Conservation (phyloP, 2,113 vertebrate genomes). For the Vombatus ursinus region DNA sequence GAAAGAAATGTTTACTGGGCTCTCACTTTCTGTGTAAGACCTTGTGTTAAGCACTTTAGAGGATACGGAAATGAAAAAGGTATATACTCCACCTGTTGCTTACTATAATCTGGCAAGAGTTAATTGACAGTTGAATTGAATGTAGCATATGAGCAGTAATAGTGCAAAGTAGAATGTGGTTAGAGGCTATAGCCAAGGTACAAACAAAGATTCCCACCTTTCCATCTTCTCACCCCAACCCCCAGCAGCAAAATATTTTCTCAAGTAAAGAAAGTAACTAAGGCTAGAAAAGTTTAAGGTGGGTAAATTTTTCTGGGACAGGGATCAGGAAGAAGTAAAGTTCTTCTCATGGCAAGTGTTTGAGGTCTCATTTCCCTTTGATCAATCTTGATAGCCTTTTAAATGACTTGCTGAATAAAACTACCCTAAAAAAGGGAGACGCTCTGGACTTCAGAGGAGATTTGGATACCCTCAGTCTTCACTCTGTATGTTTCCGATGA, state of each 20-base stretch:
- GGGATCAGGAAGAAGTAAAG: not conserved
- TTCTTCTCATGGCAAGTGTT: not conserved
- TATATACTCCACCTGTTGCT: not conserved
- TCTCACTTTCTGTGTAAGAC: not conserved
- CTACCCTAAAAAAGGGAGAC: not conserved
- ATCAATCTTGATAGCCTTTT: not conserved
- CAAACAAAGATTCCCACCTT: not conserved
- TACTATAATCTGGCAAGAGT: not conserved
- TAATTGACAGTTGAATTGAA: not conserved
- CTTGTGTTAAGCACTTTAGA: not conserved
- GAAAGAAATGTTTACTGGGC: not conserved
- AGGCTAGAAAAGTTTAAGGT: not conserved
- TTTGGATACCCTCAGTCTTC: not conserved
- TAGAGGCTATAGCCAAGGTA: not conserved
- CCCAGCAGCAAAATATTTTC: not conserved
- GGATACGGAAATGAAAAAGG: not conserved
- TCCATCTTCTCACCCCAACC: not conserved
- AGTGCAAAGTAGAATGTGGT: not conserved
- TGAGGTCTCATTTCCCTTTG: not conserved
- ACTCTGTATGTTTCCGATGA: not conserved
- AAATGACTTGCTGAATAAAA: not conserved
- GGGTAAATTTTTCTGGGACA: not conserved
- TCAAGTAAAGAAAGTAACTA: not conserved
- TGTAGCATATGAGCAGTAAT: not conserved
- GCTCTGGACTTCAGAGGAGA: not conserved